Base-by-base conservation (phyloP, 2,113 vertebrate genomes). In the Brachypteracias leptosomus region DNA sequence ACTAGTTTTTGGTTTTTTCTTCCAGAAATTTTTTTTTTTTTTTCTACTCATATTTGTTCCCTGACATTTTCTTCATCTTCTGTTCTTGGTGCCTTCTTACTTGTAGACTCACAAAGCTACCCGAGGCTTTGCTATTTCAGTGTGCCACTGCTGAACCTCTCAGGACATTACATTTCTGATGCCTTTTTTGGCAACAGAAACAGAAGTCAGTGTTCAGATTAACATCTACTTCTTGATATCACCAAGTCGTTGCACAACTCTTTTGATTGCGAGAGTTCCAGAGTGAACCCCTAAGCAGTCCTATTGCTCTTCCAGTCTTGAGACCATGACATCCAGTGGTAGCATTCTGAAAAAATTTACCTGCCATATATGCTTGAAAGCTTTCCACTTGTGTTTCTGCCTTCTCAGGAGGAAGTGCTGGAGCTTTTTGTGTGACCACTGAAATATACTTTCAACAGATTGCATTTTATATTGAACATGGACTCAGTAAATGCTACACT, bases 241-340 rank as follows among this genome's bases (percentile, higher is more conserved):
- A 44, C 3, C 2, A 2, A 7, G 13, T 21, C 6, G 0, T 26
- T 85, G 21, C 11, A 33, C 19, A 67, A 7, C n/a, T 2, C 0
- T 1, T 65, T 75, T 65, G 12, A 13, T 35, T 75, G 10, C 19
- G 13, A 26, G 25, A 40, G 3, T 38, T 72, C 38, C 24, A 40
- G 13, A 16, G 7, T 20, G 7, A 38, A 51, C 16, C 11, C 9
- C 16, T 72, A 51, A 70, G 20, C 2, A 3, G 7, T 58, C 3
- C 13, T 51, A 6, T 49, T 82, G 5, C 16, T 85, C 31, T 52
- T 57, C 35, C 33, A 72, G 16, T 51, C 66, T 35, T 65, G 22
- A 6, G 7, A 72, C 33, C 10, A 13, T 15, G 8, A 87, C 2
- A 79, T 3, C 2, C 29, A 73, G 9, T 19, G 14, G 11, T 29